phyloP scores from a whole-genome alignment of 2,113 vertebrate genomes.

The Pao palembangensis region DNA sequence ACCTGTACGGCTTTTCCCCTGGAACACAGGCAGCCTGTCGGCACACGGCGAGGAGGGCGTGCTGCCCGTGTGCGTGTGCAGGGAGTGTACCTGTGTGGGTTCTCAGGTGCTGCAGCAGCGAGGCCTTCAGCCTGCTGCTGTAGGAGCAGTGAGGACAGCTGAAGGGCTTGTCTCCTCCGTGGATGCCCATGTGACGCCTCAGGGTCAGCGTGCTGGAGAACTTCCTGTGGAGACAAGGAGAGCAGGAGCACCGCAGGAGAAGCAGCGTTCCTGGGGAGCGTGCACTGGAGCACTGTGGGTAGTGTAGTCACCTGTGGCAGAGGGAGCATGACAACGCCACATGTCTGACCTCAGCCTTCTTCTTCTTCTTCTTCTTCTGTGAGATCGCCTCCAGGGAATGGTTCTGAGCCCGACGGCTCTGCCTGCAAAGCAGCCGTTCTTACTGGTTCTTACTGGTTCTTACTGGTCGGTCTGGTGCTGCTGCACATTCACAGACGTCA shows the following conservation, averaged over 20 bases:
- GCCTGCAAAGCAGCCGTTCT: constrained; percentile 2
- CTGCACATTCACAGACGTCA: too few relatives aligned
- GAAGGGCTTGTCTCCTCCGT: constrained; percentile 65
- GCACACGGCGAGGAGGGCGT: not conserved
- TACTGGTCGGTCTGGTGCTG: not conserved
- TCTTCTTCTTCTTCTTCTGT: not conserved
- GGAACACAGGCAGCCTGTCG: constrained; percentile 6
- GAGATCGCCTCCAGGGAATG: not conserved
- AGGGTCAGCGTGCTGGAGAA: constrained; percentile 69
- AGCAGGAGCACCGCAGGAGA: too few relatives aligned
- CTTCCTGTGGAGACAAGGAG: constrained; percentile 61
- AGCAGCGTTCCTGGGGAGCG: not conserved
- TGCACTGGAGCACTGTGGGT: constrained; percentile 2
- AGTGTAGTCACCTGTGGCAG: constrained; percentile 60
- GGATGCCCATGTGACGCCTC: constrained; percentile 67
- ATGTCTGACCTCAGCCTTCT: constrained; percentile 8
- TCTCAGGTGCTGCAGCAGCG: constrained; percentile 65
- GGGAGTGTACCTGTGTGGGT: constrained; percentile 55
- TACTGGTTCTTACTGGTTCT: not conserved
- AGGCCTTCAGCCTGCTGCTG: constrained; percentile 69
- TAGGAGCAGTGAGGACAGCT: constrained; percentile 62
- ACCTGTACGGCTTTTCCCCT: constrained; percentile 75
- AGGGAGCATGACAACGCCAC: constrained; percentile 55
- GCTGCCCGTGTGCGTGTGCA: not conserved
- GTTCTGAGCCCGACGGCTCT: not conserved